These are phyloP conservation scores for Ploceus nigricollis DNA, from an alignment of 2,113 vertebrate genomes.

Conservation along the genomic window DNA sequence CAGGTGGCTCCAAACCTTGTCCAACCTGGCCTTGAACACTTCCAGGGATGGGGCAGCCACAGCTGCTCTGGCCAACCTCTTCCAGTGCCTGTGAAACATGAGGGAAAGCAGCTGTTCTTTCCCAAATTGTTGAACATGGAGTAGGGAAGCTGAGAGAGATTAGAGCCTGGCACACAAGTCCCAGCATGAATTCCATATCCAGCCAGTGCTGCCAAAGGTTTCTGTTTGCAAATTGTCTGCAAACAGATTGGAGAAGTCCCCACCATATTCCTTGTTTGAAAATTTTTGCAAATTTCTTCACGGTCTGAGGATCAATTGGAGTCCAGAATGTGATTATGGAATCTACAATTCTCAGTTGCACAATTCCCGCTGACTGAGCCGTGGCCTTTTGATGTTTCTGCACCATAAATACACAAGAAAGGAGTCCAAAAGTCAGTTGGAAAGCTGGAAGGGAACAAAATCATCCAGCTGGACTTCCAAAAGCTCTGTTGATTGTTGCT, in stretches of 20 bases:
- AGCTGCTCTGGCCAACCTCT: neutral
- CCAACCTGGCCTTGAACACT: neutral
- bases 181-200: neutral
- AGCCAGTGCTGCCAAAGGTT: constrained; percentile 9
- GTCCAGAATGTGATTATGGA: constrained; percentile 35
- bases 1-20: neutral
- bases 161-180: neutral
- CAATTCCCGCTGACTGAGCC: neutral
- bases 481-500: neutral
- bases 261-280: neutral
- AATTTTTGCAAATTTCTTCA: constrained; percentile 36
- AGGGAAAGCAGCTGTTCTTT: neutral
- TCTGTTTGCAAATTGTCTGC: constrained; percentile 40
- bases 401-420: neutral
- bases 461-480: neutral
- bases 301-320: constrained; percentile 7
- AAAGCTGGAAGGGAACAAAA: neutral
- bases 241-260: constrained; percentile 49
- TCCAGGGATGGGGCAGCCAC: neutral
- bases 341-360: neutral
- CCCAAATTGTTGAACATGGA: neutral
- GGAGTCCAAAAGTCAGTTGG: neutral
- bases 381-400: neutral
- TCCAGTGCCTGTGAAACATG: neutral
- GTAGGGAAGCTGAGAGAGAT: neutral